These are phyloP conservation scores for Chrysoperla carnea DNA, from an alignment of 1,140 invertebrate species.

Conservation along the genomic window DNA sequence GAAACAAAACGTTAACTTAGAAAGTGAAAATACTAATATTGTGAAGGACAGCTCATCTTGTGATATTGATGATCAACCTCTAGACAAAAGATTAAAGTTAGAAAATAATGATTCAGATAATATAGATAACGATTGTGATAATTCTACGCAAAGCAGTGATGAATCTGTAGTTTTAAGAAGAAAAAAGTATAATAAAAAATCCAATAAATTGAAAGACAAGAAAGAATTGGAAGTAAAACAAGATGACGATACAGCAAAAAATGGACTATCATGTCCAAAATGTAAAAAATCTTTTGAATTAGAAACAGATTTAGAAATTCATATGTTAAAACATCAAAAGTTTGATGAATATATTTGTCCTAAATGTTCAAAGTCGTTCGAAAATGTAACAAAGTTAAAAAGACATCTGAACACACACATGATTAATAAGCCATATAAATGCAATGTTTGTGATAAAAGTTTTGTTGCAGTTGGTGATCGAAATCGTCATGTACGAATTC, in stretches of 20 bases:
- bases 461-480: slow-evolving; percentile 12
- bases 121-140: too few species aligned
- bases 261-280: slow-evolving; percentile 7
- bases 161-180: too few species aligned
- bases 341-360: background rate
- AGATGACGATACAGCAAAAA: background rate
- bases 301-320: slow-evolving; percentile 8
- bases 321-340: slow-evolving; percentile 13
- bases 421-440: slow-evolving; percentile 18
- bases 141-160: too few species aligned
- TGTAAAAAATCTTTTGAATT: slow-evolving; percentile 12
- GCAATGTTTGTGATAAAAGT: slow-evolving; percentile 16
- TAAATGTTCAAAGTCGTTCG: background rate
- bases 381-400: slow-evolving; percentile 10
- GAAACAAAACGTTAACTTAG: too few species aligned
- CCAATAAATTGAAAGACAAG: too few species aligned
- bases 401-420: slow-evolving; percentile 16
- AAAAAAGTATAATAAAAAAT: too few species aligned
- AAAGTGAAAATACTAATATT: too few species aligned
- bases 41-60: too few species aligned
- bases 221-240: background rate
- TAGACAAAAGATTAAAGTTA: too few species aligned
- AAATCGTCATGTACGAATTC: too few species aligned
- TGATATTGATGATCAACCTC: too few species aligned
- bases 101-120: too few species aligned